Evolutionary conservation across 2,113 vertebrate species (phyloP).

Genomic region (Glaucidium brasilianum): DNA sequence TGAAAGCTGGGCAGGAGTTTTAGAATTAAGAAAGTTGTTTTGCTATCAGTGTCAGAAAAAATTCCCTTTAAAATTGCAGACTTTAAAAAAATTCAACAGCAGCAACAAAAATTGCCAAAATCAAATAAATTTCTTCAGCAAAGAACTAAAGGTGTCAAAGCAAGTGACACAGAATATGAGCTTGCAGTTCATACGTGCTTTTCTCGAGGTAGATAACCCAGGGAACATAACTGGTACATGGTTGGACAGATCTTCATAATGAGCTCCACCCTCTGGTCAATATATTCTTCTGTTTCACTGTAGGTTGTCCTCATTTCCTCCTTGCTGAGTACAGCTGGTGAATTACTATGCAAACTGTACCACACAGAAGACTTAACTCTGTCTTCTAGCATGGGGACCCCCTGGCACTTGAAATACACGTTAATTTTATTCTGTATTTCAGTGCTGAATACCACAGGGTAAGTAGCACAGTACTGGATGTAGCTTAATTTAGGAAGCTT

Average conservation of each 20-base stretch:
- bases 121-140: background rate
- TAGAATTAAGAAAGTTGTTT: background rate
- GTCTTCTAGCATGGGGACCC: constrained; percentile 43
- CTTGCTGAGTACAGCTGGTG: background rate
- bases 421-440: constrained; percentile 33
- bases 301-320: background rate
- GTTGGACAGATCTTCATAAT: background rate
- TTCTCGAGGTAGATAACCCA: background rate
- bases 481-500: background rate
- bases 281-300: background rate
- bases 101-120: background rate
- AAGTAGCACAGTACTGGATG: background rate
- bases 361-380: background rate
- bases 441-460: constrained; percentile 25
- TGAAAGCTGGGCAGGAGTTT: background rate
- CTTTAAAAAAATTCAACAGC: background rate
- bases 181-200: background rate
- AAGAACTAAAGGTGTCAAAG: background rate
- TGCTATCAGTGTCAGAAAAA: background rate
- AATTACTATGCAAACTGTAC: constrained; percentile 4
- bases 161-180: background rate
- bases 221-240: background rate
- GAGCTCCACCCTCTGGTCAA: background rate
- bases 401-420: background rate
- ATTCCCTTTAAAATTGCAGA: background rate